These are phyloP conservation scores for Dunckerocampus dactyliophorus DNA, from an alignment of 2,113 vertebrate species.

Conservation along the genomic window DNA sequence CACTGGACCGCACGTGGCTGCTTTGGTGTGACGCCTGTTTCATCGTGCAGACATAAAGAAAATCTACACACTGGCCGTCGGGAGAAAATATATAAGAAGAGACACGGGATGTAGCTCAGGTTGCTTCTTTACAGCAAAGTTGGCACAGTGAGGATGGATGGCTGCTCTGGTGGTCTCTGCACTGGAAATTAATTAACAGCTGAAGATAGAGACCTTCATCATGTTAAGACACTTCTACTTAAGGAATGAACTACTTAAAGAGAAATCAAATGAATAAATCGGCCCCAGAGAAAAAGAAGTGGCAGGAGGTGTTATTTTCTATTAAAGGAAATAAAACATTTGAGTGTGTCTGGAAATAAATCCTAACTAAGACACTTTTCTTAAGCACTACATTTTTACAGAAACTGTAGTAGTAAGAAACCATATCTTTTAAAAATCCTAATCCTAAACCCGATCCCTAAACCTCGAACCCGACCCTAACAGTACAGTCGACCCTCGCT, in stretches of 20 bases:
- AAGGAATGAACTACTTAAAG: constrained; percentile 18
- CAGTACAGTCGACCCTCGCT: too few species aligned
- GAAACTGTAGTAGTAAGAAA: too few species aligned
- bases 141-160: constrained; percentile 16
- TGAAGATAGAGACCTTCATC: constrained; percentile 22
- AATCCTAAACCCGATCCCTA: too few species aligned
- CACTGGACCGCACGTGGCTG: constrained; percentile 15
- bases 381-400: not conserved
- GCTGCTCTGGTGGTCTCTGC: constrained; percentile 1
- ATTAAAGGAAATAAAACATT: constrained; percentile 8
- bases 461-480: too few species aligned
- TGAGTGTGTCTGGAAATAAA: not conserved
- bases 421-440: too few species aligned
- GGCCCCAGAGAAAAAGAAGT: constrained; percentile 6
- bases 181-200: constrained; percentile 21
- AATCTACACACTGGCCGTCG: constrained; percentile 16
- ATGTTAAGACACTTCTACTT: constrained; percentile 18
- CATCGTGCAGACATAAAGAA: constrained; percentile 5
- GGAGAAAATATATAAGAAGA: constrained; percentile 21
- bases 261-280: constrained; percentile 34
- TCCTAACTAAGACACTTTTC: not conserved
- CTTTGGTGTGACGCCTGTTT: constrained; percentile 19
- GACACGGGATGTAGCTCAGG: constrained; percentile 22
- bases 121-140: constrained; percentile 27
- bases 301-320: constrained; percentile 4